A percentile compares a stretch with the other conserved stretches of the same genome.
Conservation (phyloP, 2,888 invertebrate genomes). For the Crocallis elinguaria region DNA sequence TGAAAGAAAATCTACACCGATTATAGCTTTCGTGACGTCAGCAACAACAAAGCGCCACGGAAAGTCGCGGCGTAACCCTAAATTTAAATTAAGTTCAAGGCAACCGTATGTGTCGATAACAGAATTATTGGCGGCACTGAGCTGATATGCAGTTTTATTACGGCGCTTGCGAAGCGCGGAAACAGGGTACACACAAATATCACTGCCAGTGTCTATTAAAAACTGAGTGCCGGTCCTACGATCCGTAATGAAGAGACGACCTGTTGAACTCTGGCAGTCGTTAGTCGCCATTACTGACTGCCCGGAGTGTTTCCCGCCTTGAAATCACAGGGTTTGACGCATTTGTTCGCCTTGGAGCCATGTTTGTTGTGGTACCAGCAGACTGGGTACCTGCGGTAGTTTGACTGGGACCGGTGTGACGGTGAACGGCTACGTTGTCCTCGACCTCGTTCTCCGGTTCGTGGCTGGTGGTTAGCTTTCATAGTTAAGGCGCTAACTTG, state of each 20-base stretch:
- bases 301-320: slow-evolving; percentile 25
- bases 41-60: slow-evolving; percentile 39
- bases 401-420: slow-evolving; percentile 18
- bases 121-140: slow-evolving; percentile 39
- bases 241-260: slow-evolving; percentile 39
- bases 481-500: not conserved
- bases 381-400: slow-evolving; percentile 23
- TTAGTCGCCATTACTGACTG: slow-evolving; percentile 32
- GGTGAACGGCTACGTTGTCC: not conserved
- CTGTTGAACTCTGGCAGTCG: slow-evolving; percentile 25
- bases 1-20: slow-evolving; percentile 38
- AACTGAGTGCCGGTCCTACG: slow-evolving; percentile 6
- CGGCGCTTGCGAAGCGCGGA: slow-evolving; percentile 2
- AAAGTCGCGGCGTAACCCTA: slow-evolving; percentile 39
- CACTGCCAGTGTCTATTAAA: too few species aligned
- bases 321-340: slow-evolving; percentile 30
- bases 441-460: not conserved
- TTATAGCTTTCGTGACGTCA: slow-evolving; percentile 41
- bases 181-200: not conserved
- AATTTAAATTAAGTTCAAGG: slow-evolving; percentile 25
- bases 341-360: slow-evolving; percentile 17
- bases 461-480: not conserved
- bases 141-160: slow-evolving; percentile 3
- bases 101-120: slow-evolving; percentile 36
- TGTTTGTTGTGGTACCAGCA: slow-evolving; percentile 39